Percentiles rank a stretch among this genome's conserved stretches.
These are phyloP conservation scores for Gorsachius goisagi DNA, from an alignment of 2,113 vertebrate genomes.

Conservation along the genomic window DNA sequence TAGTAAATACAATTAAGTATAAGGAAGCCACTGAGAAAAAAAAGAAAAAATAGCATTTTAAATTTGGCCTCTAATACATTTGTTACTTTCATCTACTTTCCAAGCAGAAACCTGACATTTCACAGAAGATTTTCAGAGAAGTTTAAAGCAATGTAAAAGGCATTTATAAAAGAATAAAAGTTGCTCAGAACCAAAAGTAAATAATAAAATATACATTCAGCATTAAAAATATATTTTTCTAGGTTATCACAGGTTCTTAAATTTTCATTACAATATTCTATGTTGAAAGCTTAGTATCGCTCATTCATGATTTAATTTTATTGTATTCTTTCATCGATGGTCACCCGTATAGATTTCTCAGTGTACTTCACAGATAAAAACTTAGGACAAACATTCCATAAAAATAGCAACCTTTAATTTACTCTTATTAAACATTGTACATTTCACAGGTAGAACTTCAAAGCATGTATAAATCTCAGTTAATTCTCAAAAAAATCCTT, in stretches of 20 bases:
- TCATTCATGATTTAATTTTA: neutral
- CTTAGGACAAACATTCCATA: neutral
- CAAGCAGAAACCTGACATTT: neutral
- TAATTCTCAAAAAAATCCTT: neutral
- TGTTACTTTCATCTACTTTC: neutral
- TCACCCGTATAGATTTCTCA: slow-evolving; percentile 12
- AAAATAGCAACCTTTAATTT: neutral
- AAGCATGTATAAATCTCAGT: neutral
- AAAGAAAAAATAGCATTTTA: neutral
- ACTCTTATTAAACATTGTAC: neutral
- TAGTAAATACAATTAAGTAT: neutral
- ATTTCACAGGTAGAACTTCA: neutral
- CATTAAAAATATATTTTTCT: neutral
- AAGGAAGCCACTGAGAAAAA: neutral
- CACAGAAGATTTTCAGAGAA: neutral
- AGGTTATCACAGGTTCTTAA: neutral
- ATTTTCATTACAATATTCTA: neutral
- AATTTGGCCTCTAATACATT: neutral
- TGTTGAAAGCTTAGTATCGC: neutral
- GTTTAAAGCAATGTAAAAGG: neutral
- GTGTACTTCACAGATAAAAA: slow-evolving; percentile 7
- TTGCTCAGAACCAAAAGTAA: neutral
- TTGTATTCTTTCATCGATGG: neutral
- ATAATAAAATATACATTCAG: neutral
- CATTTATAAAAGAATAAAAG: neutral